Conservation (phyloP, 1,140 invertebrate species). For the Ceratoteleas bidentatus region DNA sequence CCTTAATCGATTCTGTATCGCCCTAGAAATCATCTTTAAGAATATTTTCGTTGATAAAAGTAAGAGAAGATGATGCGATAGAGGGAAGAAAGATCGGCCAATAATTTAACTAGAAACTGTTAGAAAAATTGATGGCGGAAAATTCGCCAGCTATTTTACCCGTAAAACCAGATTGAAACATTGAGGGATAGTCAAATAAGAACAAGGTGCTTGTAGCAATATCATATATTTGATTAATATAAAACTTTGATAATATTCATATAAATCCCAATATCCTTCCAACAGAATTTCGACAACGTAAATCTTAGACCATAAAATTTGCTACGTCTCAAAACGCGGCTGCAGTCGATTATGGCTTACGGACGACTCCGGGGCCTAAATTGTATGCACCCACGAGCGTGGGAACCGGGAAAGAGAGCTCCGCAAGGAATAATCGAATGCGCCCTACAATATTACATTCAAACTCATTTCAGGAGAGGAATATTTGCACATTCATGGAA, state of each 20-base stretch:
- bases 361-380: slow-evolving; percentile 1
- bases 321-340: slow-evolving; percentile 14
- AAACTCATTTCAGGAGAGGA: slow-evolving; percentile 26
- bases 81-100: no score
- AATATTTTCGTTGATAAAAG: not conserved
- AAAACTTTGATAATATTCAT: slow-evolving; percentile 37
- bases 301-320: slow-evolving; percentile 37
- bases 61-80: no score
- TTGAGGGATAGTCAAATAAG: not conserved
- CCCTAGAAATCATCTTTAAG: not conserved
- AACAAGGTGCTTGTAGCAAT: slow-evolving; percentile 7
- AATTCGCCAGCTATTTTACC: not conserved
- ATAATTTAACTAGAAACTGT: no score
- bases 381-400: not conserved
- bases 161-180: not conserved
- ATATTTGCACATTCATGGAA: slow-evolving; percentile 31
- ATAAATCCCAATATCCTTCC: slow-evolving; percentile 48
- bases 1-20: no score
- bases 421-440: slow-evolving; percentile 42
- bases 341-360: slow-evolving; percentile 37
- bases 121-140: no score
- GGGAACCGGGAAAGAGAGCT: not conserved
- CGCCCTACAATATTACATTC: slow-evolving; percentile 19
- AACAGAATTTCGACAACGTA: slow-evolving; percentile 43
- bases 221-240: slow-evolving; percentile 47